Base-by-base conservation (phyloP, 2,113 vertebrate species). In the Oreamnos americanus region DNA sequence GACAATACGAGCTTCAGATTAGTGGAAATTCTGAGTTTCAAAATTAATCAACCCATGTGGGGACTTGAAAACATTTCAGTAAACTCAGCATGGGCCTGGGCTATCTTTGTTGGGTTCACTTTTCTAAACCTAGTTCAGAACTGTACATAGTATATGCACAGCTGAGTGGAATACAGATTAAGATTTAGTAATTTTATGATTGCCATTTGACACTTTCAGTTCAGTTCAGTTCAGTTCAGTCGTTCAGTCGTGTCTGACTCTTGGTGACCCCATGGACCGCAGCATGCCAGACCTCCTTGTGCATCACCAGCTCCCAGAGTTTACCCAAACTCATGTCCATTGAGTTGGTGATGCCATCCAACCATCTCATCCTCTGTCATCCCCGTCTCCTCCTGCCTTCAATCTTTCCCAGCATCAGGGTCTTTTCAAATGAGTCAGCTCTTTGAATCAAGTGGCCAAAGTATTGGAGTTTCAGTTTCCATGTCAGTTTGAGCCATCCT, bases 211-310 rank as follows among this genome's bases (percentile, higher is more conserved):
- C 5, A 62, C 28, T 43, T 71, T 71, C 19, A 71, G n/a, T 36
- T 71, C n/a, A 71, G 8, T 36, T 71, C n/a, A 71, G 64, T 71
- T 71, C 64, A 36, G 9, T 36, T 21, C 64, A 67, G 4, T 36
- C 10, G 0, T 36, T 36, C 19, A 71, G 64, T 71, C 19, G 1
- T 71, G 19, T 71, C 64, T 8, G 5, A 36, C n/a, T 6, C 64
- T 36, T 23, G n/a, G 9, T 12, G 9, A 71, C 64, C 33, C n/a
- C n/a, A 6, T 36, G n/a, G 17, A 36, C 64, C 0, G 0, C n/a
- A 21, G 19, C 19, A 71, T n/a, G 19, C 4, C 9, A 71, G 64
- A 0, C n/a, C 17, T 23, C n/a, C 9, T 11, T 71, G 64, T 71
- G 19, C n/a, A 36, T 36, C 64, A 36, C 64, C 9, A 71, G 2